Evolutionary conservation across 2,113 vertebrate genomes (phyloP).

Genomic region (Heloderma charlesbogerti): DNA sequence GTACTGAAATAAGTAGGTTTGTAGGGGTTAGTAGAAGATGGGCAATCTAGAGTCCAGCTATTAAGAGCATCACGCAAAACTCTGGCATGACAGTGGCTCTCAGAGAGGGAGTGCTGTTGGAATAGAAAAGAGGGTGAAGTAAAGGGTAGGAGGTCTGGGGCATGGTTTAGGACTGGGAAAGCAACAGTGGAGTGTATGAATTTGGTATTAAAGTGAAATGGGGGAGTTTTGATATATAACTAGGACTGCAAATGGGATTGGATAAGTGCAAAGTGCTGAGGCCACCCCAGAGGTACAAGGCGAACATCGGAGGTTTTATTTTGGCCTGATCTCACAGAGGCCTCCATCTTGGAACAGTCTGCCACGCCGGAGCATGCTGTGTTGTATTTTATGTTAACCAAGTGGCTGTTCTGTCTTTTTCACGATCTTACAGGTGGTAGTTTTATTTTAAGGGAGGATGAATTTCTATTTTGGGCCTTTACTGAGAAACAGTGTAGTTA

Average conservation of each 20-base stretch:
- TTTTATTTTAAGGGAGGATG: not conserved
- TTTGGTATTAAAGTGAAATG: not conserved
- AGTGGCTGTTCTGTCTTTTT: not conserved
- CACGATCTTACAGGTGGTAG: not conserved
- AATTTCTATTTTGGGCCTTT: not conserved
- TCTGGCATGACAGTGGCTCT: not conserved
- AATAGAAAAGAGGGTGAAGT: not conserved
- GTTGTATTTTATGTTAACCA: not conserved
- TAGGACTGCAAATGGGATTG: not conserved
- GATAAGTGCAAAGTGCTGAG: not conserved
- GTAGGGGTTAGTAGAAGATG: not conserved
- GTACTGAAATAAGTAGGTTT: not conserved
- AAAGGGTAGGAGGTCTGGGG: not conserved
- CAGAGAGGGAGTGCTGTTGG: not conserved
- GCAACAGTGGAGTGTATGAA: not conserved
- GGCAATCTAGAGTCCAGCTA: not conserved
- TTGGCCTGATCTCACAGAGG: not conserved
- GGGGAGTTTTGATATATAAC: not conserved
- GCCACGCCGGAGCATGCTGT: not conserved
- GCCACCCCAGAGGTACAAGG: not conserved
- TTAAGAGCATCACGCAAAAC: not conserved
- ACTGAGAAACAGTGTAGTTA: not conserved
- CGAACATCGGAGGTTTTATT: not conserved
- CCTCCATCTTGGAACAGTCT: not conserved
- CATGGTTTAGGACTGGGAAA: not conserved